Conservation (phyloP, 2,113 vertebrate species). For the Pelecanus crispus region DNA sequence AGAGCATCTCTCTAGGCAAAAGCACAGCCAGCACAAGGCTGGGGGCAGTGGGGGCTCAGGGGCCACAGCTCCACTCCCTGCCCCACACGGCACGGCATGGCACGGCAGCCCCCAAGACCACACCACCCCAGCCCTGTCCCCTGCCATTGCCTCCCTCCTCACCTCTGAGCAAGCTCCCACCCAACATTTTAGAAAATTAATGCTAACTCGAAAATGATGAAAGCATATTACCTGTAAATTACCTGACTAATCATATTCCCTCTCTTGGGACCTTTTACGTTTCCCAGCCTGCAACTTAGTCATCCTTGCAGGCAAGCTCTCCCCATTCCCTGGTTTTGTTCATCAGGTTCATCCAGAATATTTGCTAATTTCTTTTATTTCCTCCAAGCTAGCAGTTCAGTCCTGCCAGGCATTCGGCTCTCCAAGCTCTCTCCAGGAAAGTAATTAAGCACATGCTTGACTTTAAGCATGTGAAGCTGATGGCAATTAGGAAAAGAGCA, state of each 20-base stretch:
- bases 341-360: constrained; percentile 26
- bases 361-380: neutral
- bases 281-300: neutral
- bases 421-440: neutral
- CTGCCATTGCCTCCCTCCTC: fast-evolving
- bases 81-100: fast-evolving
- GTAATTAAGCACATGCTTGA: neutral
- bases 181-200: neutral
- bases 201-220: constrained; percentile 33
- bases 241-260: constrained; percentile 37
- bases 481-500: neutral
- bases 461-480: neutral
- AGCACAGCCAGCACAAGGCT: neutral
- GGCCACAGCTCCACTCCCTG: neutral
- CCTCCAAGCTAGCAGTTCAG: constrained; percentile 13
- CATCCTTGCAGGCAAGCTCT: constrained; percentile 24
- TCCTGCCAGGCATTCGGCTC: neutral
- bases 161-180: neutral
- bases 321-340: neutral
- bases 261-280: neutral
- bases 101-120: neutral
- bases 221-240: constrained; percentile 42
- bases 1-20: neutral
- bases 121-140: no score
- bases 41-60: neutral